A percentile compares a stretch with the other conserved stretches of the same genome.
Evolutionary conservation across 2,113 vertebrate genomes (phyloP).

Genomic region (Sorex araneus): DNA sequence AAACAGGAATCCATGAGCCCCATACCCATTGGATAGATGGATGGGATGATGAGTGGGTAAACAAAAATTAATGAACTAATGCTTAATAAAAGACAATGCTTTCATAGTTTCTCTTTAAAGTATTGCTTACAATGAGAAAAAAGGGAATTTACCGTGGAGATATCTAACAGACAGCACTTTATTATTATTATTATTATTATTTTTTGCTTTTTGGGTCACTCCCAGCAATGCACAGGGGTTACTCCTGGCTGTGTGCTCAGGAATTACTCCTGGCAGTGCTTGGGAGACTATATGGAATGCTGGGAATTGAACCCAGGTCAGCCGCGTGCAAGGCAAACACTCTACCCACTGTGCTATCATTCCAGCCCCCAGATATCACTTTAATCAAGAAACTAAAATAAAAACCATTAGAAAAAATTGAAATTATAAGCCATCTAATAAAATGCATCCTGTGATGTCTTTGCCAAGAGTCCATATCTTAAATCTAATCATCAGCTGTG

Average conservation of each 20-base stretch:
- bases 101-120: background rate
- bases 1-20: background rate
- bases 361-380: too few species aligned
- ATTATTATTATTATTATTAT: too few species aligned
- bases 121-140: conserved; percentile 7
- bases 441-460: background rate
- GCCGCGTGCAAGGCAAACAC: too few species aligned
- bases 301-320: too few species aligned
- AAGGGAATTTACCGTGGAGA: background rate
- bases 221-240: too few species aligned
- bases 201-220: too few species aligned
- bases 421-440: background rate
- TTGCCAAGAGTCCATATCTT: background rate
- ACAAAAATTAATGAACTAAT: background rate
- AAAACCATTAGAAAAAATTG: conserved; percentile 10
- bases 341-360: too few species aligned
- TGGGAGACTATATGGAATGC: too few species aligned
- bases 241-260: too few species aligned
- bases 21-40: background rate
- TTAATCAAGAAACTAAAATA: conserved; percentile 25
- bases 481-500: background rate
- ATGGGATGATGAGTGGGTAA: background rate
- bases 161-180: background rate
- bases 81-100: background rate
- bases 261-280: too few species aligned